Percentiles rank a stretch among this genome's conserved stretches.
Evolutionary conservation across 2,113 vertebrate species (phyloP).

Genomic region (Notarius quadriscutis): DNA sequence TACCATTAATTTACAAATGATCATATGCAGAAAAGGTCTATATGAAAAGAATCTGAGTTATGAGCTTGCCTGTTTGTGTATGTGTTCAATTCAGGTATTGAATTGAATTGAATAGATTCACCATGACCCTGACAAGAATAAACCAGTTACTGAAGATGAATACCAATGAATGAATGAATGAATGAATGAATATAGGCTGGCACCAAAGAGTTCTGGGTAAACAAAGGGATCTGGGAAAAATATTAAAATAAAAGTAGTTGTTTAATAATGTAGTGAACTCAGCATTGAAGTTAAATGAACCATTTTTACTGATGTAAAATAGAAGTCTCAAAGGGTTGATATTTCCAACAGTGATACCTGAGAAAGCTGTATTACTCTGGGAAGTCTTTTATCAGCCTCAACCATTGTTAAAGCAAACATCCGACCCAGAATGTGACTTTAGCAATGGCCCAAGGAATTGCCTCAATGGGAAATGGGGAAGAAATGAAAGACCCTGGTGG

Average conservation of each 20-base stretch:
- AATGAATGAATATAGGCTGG: not conserved
- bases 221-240: not conserved
- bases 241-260: not conserved
- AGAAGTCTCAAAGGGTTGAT: conserved; percentile 36
- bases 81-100: no score
- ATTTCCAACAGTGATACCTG: conserved; percentile 34
- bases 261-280: not conserved
- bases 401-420: conserved; percentile 62
- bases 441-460: not conserved
- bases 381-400: not conserved
- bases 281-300: not conserved
- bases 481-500: no score
- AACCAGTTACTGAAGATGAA: not conserved
- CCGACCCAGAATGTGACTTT: conserved; percentile 38
- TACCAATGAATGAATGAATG: not conserved
- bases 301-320: not conserved
- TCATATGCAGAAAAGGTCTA: not conserved
- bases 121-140: not conserved
- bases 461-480: not conserved
- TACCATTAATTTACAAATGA: not conserved
- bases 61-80: no score
- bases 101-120: not conserved
- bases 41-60: not conserved
- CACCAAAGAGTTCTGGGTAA: not conserved
- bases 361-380: conserved; percentile 27